phyloP scores from a whole-genome alignment of 2,113 vertebrate species.

The Camelus bactrianus region DNA sequence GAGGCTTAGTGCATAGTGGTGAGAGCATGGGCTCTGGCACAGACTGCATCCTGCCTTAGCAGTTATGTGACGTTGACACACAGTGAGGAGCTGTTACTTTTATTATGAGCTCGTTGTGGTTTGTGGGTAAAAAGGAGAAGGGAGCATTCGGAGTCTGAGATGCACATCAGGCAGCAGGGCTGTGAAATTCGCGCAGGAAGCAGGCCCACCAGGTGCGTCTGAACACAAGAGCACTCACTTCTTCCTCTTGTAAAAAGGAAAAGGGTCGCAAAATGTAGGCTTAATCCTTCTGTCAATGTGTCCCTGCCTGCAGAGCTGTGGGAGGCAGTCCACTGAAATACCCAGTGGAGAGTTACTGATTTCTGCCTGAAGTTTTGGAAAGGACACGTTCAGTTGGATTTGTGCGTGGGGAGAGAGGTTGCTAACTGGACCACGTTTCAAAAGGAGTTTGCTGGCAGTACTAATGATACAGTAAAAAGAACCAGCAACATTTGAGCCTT shows the following conservation, averaged over 20 bases:
- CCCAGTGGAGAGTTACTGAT: background rate
- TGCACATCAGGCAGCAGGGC: background rate
- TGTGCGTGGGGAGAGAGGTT: background rate
- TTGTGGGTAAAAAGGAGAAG: background rate
- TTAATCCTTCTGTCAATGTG: background rate
- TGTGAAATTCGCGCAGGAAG: background rate
- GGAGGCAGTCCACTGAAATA: background rate
- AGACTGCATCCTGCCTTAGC: background rate
- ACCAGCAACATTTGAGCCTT: background rate
- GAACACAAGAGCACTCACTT: background rate
- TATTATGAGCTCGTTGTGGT: background rate
- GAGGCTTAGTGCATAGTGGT: background rate
- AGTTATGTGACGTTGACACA: rapidly evolving
- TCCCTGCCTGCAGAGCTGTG: background rate
- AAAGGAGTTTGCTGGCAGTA: background rate
- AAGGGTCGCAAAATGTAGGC: background rate
- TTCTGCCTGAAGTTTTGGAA: conserved; percentile 27
- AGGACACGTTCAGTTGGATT: background rate
- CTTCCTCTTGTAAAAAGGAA: background rate
- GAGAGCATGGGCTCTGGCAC: background rate
- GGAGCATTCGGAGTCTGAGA: background rate
- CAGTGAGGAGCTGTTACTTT: background rate
- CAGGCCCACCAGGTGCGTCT: background rate
- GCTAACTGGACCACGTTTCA: background rate
- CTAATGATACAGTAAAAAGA: background rate